Evolutionary conservation across 2,888 invertebrate genomes (phyloP).

Genomic region (Drosophila barbarae): DNA sequence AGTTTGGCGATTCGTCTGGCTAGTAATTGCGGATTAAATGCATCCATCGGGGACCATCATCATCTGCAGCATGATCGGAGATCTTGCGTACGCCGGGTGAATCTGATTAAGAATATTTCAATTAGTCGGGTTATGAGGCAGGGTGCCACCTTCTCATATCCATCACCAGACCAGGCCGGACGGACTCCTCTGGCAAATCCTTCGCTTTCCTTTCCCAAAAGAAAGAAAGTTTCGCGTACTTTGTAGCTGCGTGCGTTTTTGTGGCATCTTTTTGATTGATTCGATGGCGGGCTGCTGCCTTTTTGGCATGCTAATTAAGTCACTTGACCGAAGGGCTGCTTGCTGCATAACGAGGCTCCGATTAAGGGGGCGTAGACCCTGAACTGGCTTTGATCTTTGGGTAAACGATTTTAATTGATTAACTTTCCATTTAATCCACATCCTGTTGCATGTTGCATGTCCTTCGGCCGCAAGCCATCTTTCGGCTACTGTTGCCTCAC

Average conservation of each 20-base stretch:
- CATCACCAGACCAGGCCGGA: conserved; percentile 13
- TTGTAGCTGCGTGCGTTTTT: conserved; percentile 7
- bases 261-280: conserved; percentile 55
- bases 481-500: conserved; percentile 27
- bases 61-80: conserved; percentile 18
- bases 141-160: conserved; percentile 30
- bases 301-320: conserved; percentile 70
- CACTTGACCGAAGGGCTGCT: conserved; percentile 47
- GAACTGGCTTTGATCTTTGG: conserved; percentile 22
- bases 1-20: conserved; percentile 14
- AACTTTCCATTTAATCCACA: conserved; percentile 40
- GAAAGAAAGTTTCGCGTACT: conserved; percentile 51
- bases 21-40: conserved; percentile 71
- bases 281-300: conserved; percentile 31
- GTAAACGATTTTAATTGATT: conserved; percentile 38
- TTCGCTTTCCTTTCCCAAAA: conserved; percentile 50
- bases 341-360: conserved; percentile 32
- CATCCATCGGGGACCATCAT: conserved; percentile 47
- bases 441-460: conserved; percentile 24
- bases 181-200: background rate
- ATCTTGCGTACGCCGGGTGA: conserved; percentile 49
- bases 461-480: conserved; percentile 14
- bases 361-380: conserved; percentile 38
- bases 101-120: conserved; percentile 75
- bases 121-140: conserved; percentile 54